Evolutionary conservation across 2,113 vertebrate genomes (phyloP), one percentile per base, ranked within the genome.

Genomic region (Caloenas nicobarica): DNA sequence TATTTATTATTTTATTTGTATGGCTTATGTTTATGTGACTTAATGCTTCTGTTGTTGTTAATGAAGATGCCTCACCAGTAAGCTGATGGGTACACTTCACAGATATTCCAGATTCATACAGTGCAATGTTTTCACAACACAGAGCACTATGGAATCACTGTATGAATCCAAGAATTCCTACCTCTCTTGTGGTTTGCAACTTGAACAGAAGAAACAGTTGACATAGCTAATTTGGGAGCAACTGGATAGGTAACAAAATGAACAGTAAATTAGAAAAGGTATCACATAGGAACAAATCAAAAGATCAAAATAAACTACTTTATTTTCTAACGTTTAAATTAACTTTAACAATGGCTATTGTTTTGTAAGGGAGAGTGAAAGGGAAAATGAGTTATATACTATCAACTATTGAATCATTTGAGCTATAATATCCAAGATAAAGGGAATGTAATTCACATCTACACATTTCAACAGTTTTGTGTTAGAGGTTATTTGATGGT

Each of bases 101-200:
- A 97, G 88, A 97, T 97, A 97, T 97, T 98, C 98, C 97, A 98
- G 98, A 98, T 98, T 98, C 98, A 98, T 97, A 98, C 97, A 98
- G 98, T 97, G 97, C 95, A 96, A 97, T 97, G 91, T 97, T 91
- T 94, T 96, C 97, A 98, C 97, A 97, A 98, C 97, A 98, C 97
- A 93, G 86, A 96, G 95, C 95, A 96, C 91, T 91, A 97, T 95
- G 97, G 92, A 78, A 96, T 93, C 97, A 97, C 98, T 97, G 98
- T 98, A 98, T 98, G 98, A 99, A 98, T 98, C 98, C 97, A 97
- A 98, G 98, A 98, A 98, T 96, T 99, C 99, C 99, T 99, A 99
- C 99, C 99, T 99, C 99, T 98, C 98, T 99, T 99, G 98, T 99
- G 99, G 98, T 99, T 99, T 98, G 99, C 98, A 99, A 99, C 98